These are phyloP conservation scores for Barnardius zonarius DNA, from an alignment of 2,113 vertebrate genomes.

Conservation along the genomic window DNA sequence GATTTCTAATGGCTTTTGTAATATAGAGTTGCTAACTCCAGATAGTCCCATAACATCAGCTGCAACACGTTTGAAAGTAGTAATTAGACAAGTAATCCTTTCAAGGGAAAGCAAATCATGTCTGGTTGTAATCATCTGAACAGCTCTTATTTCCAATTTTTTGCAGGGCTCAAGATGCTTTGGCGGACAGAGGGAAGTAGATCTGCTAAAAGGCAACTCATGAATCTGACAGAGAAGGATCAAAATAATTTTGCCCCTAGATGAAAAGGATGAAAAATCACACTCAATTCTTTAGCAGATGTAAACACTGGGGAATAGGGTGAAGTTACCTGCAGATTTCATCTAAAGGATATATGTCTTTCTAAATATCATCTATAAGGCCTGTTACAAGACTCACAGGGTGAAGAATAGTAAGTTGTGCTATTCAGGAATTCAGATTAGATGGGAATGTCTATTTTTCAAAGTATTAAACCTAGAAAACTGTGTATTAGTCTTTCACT, in stretches of 20 bases:
- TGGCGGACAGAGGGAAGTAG: background rate
- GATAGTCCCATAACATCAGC: slow-evolving; percentile 13
- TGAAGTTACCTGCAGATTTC: background rate
- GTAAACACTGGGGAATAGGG: background rate
- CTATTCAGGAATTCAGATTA: background rate
- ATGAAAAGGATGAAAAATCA: background rate
- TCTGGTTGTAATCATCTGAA: background rate
- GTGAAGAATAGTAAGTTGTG: background rate
- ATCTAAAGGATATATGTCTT: background rate
- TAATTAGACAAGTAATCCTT: slow-evolving; percentile 29
- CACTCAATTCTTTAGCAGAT: background rate
- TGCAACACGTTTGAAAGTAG: slow-evolving; percentile 47
- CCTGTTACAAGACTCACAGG: background rate
- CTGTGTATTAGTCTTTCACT: background rate
- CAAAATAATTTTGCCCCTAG: background rate
- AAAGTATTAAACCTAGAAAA: background rate
- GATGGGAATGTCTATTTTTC: background rate
- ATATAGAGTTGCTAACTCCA: slow-evolving; percentile 1
- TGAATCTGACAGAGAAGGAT: background rate
- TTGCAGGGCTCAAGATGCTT: slow-evolving; percentile 22
- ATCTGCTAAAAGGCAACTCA: background rate
- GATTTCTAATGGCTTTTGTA: background rate
- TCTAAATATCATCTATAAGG: background rate
- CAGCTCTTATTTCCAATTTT: background rate
- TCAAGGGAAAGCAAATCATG: background rate